These are phyloP conservation scores for Anodontia alba DNA, from an alignment of 2,888 invertebrate genomes.

Conservation along the genomic window DNA sequence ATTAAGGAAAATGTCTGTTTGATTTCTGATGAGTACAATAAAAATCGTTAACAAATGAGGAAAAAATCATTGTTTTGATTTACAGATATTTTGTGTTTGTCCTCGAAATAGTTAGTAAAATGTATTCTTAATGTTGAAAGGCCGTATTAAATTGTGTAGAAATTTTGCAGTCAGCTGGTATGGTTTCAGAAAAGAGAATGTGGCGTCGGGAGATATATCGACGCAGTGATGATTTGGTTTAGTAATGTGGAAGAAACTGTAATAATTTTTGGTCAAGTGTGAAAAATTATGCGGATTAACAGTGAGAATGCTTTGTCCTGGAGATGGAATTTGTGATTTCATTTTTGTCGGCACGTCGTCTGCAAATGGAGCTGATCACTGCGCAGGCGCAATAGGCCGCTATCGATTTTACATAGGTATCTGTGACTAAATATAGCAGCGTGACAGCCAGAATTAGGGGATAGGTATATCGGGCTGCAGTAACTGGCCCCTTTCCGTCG, in stretches of 20 bases:
- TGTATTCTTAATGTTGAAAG: no score
- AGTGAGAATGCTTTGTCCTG: background rate
- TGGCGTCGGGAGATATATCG: no score
- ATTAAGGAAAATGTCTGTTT: no score
- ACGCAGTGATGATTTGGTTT: no score
- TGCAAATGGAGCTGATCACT: slow-evolving; percentile 31
- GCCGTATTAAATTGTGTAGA: no score
- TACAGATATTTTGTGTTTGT: no score
- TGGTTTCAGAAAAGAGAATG: no score
- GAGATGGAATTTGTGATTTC: background rate
- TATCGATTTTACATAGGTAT: slow-evolving; percentile 54
- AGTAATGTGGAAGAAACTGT: background rate
- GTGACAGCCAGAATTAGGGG: background rate
- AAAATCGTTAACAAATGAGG: no score
- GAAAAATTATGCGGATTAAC: background rate
- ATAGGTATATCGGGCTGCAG: slow-evolving; percentile 9
- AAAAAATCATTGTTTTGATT: no score
- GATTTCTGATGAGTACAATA: no score
- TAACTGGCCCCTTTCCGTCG: slow-evolving; percentile 30
- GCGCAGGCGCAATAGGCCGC: slow-evolving; percentile 55
- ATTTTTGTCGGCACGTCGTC: slow-evolving; percentile 41
- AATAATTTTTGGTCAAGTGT: background rate
- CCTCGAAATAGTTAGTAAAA: no score
- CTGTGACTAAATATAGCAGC: slow-evolving; percentile 58
- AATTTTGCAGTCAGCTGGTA: no score